These are phyloP conservation scores for Perca flavescens DNA, from an alignment of 2,113 vertebrate species.

Conservation along the genomic window DNA sequence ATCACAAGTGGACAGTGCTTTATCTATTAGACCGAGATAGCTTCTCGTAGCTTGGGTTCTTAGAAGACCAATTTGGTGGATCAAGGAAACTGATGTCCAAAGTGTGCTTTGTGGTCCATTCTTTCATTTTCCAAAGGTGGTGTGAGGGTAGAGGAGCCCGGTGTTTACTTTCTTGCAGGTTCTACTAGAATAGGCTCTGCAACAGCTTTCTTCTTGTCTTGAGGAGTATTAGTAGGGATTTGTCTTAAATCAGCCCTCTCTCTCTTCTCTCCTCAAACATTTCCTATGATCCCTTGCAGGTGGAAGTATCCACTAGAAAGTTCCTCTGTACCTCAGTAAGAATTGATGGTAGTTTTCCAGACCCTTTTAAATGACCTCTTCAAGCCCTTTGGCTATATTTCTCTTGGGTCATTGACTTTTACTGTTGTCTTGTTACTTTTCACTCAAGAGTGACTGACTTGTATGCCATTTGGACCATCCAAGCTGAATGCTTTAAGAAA, in stretches of 20 bases:
- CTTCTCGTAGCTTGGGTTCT: neutral
- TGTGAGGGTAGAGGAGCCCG: neutral
- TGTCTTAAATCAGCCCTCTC: conserved; percentile 1
- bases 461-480: neutral
- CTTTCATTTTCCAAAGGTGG: neutral
- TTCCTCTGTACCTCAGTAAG: neutral
- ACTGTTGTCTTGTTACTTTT: conserved; percentile 12
- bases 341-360: conserved; percentile 2
- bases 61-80: conserved; percentile 7
- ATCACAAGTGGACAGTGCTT: neutral
- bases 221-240: neutral
- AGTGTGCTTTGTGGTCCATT: neutral
- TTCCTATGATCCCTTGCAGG: neutral
- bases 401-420: conserved; percentile 14
- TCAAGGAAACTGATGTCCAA: conserved; percentile 13
- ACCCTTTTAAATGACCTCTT: conserved; percentile 9
- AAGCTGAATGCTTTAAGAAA: conserved; percentile 17
- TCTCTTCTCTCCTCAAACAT: neutral
- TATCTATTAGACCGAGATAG: neutral
- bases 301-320: conserved; percentile 2
- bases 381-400: neutral
- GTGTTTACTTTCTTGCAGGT: neutral
- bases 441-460: conserved; percentile 3
- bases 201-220: conserved; percentile 1
- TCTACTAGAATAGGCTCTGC: neutral